A percentile compares a stretch with the other conserved stretches of the same genome.
Evolutionary conservation across 1,140 invertebrate species (phyloP).

Genomic region (Anthonomus grandis): DNA sequence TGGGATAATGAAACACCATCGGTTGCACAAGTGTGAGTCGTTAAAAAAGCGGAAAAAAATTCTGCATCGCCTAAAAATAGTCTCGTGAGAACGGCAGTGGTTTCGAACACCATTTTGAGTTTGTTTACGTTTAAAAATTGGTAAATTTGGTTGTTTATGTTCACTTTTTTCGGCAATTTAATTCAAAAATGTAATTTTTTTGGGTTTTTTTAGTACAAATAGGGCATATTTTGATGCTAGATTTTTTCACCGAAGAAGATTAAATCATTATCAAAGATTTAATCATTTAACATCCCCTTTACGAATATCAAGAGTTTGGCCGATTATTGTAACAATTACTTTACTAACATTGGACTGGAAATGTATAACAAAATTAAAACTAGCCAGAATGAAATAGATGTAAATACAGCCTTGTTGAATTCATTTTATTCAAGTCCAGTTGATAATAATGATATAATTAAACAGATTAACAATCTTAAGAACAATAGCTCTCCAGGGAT

Average conservation of each 20-base stretch:
- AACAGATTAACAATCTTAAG: too few species aligned
- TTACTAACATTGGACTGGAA: too few species aligned
- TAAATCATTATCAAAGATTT: slow-evolving; percentile 3
- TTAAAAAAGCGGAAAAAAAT: slow-evolving; percentile 2
- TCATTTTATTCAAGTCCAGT: too few species aligned
- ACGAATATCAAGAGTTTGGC: background rate
- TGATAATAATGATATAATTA: too few species aligned
- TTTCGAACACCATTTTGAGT: background rate
- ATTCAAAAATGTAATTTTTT: too few species aligned
- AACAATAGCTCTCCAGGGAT: too few species aligned
- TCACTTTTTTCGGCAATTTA: background rate
- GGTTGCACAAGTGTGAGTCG: background rate
- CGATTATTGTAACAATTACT: too few species aligned
- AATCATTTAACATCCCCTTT: slow-evolving; percentile 4
- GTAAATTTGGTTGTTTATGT: background rate
- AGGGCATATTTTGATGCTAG: background rate
- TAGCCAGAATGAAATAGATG: too few species aligned
- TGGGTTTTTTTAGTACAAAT: too few species aligned
- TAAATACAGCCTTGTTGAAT: too few species aligned
- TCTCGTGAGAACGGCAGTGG: background rate
- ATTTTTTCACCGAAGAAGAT: background rate
- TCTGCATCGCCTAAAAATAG: slow-evolving; percentile 1
- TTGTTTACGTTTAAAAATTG: background rate
- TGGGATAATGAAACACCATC: background rate
- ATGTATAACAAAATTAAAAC: too few species aligned